Evolutionary conservation across 2,888 invertebrate species (phyloP).

Genomic region (Lissocephala sabroskyi): DNA sequence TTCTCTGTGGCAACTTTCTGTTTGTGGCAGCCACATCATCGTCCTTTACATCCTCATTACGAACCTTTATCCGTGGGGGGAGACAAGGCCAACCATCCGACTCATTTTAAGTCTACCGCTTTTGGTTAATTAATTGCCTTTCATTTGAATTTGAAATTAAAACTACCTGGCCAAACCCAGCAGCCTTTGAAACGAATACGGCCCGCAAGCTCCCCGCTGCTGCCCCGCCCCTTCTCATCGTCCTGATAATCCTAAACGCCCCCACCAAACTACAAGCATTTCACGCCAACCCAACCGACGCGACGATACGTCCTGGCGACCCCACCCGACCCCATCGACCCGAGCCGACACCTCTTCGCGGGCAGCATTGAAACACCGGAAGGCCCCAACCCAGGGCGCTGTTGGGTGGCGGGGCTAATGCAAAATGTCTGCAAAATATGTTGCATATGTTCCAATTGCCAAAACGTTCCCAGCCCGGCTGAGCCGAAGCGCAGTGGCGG

Average conservation of each 20-base stretch:
- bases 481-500: slow-evolving; percentile 17
- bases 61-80: neutral
- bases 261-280: neutral
- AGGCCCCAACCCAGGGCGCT: neutral
- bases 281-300: too few species aligned
- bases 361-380: too few species aligned
- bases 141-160: slow-evolving; percentile 52
- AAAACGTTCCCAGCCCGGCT: slow-evolving; percentile 37
- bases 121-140: slow-evolving; percentile 53
- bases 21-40: neutral
- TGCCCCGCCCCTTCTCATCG: too few species aligned
- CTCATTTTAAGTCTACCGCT: slow-evolving; percentile 32
- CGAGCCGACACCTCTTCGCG: neutral
- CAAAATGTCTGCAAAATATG: slow-evolving; percentile 17
- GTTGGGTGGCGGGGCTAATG: neutral
- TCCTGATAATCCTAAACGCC: too few species aligned
- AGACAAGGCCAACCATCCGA: neutral
- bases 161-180: slow-evolving; percentile 19
- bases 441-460: slow-evolving; percentile 36
- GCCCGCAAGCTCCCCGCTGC: too few species aligned
- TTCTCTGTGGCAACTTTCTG: too few species aligned
- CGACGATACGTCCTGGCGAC: neutral
- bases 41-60: neutral
- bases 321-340: neutral
- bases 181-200: too few species aligned